phyloP scores from a whole-genome alignment of 1,140 invertebrate species.

The Triops cancriformis region DNA sequence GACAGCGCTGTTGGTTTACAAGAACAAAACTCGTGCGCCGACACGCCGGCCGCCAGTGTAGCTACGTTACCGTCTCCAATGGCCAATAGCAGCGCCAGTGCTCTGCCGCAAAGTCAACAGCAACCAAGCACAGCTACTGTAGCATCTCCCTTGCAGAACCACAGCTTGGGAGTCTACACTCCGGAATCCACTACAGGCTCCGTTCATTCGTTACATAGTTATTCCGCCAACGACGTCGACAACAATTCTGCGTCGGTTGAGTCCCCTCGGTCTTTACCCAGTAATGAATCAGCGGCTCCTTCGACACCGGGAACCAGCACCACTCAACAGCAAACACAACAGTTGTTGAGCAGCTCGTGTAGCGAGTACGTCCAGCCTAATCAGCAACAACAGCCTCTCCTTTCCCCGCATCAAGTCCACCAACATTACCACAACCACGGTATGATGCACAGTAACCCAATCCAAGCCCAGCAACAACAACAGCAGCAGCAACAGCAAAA shows the following conservation, averaged over 20 bases:
- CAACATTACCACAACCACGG: conserved; percentile 5
- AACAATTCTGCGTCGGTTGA: conserved; percentile 20
- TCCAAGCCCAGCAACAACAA: conserved; percentile 22
- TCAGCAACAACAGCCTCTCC: conserved; percentile 21
- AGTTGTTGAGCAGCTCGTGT: conserved; percentile 14
- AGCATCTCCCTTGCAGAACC: conserved; percentile 52
- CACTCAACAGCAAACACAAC: neutral
- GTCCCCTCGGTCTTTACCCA: conserved; percentile 27
- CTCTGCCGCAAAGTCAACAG: conserved; percentile 47
- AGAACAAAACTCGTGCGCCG: neutral
- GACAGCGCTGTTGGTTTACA: neutral
- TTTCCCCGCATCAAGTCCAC: conserved; percentile 24
- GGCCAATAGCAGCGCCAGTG: neutral
- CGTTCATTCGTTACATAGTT: conserved; percentile 65
- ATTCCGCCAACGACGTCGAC: conserved; percentile 35
- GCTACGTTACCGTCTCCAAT: neutral
- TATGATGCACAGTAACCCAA: neutral
- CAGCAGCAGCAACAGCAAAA: conserved; percentile 17
- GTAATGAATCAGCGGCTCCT: conserved; percentile 27
- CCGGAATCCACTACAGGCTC: conserved; percentile 76
- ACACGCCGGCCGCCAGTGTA: neutral
- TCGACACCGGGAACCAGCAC: conserved; percentile 11
- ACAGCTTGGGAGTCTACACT: conserved; percentile 71
- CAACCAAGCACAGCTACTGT: conserved; percentile 31
- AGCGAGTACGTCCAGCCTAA: neutral